Evolutionary conservation across 2,797 vertebrate genomes (phyloP).

Genomic region (Anguilla pacifica): DNA sequence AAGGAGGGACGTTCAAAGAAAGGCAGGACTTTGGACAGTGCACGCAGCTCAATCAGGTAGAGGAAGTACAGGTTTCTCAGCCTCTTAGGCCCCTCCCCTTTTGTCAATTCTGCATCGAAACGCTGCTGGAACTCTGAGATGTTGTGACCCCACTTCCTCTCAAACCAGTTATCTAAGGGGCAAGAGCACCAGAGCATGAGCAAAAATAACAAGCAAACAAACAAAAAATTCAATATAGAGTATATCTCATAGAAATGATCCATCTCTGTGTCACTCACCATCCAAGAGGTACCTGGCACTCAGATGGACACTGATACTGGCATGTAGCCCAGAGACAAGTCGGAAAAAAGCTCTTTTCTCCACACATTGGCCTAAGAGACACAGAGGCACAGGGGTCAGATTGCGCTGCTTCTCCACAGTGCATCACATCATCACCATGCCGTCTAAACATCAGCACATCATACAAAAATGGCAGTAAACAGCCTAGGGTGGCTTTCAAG

Average conservation of each 20-base stretch:
- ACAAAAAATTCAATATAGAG: not conserved
- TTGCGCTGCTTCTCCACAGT: not conserved
- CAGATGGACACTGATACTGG: slow-evolving; percentile 91
- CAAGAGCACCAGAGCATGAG: not conserved
- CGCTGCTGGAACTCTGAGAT: slow-evolving; percentile 85
- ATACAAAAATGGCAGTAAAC: not conserved
- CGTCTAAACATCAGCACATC: not conserved
- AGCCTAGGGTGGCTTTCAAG: not conserved
- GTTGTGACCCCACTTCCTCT: slow-evolving; percentile 89
- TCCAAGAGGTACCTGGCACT: slow-evolving; percentile 87
- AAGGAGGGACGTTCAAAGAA: slow-evolving; percentile 82
- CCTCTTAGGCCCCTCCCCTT: slow-evolving; percentile 87
- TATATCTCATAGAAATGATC: not conserved
- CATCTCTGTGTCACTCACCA: slow-evolving; percentile 66
- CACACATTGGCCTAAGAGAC: slow-evolving; percentile 82
- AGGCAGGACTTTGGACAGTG: slow-evolving; percentile 86
- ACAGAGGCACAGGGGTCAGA: not conserved
- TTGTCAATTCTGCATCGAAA: slow-evolving; percentile 84
- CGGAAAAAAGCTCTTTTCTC: slow-evolving; percentile 93
- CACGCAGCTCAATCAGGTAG: slow-evolving; percentile 89
- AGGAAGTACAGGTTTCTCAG: slow-evolving; percentile 93
- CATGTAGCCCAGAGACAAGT: slow-evolving; percentile 88
- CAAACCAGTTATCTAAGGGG: slow-evolving; percentile 80
- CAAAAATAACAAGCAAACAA: not conserved
- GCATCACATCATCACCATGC: not conserved